phyloP scores from a whole-genome alignment of 2,113 vertebrate species.

The Tachysurus vachellii region DNA sequence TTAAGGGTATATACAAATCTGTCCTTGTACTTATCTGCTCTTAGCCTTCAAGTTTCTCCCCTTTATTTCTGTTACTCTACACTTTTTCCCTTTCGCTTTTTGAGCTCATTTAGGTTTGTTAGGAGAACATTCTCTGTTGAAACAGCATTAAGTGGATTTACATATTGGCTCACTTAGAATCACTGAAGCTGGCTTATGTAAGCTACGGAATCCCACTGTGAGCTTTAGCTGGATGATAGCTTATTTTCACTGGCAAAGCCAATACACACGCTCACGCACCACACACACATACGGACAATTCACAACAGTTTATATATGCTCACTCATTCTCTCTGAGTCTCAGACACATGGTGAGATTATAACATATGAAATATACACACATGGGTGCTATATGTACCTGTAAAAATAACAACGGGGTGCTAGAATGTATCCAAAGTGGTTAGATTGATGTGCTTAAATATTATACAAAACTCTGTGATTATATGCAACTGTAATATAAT shows the following conservation, averaged over 20 bases:
- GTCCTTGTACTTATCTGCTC: background rate
- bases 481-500: background rate
- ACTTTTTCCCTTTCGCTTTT: conserved; percentile 23
- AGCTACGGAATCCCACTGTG: conserved; percentile 68
- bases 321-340: conserved; percentile 41
- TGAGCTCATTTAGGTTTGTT: conserved; percentile 37
- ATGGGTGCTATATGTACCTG: background rate
- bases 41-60: background rate
- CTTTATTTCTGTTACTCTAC: background rate
- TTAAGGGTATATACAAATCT: background rate
- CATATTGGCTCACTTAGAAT: conserved; percentile 74
- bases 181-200: conserved; percentile 61
- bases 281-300: conserved; percentile 23
- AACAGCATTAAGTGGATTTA: conserved; percentile 75
- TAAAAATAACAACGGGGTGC: conserved; percentile 24
- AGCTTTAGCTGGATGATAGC: conserved; percentile 72
- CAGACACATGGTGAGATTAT: background rate
- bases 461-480: background rate
- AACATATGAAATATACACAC: conserved; percentile 6
- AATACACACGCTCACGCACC: conserved; percentile 46
- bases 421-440: conserved; percentile 19
- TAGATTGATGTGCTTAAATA: background rate
- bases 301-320: conserved; percentile 30
- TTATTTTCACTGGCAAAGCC: conserved; percentile 73
- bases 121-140: conserved; percentile 66